Percentiles rank a stretch among this genome's conserved stretches.
Evolutionary conservation across 1,140 invertebrate species (phyloP).

Genomic region (Holotrichia oblita): DNA sequence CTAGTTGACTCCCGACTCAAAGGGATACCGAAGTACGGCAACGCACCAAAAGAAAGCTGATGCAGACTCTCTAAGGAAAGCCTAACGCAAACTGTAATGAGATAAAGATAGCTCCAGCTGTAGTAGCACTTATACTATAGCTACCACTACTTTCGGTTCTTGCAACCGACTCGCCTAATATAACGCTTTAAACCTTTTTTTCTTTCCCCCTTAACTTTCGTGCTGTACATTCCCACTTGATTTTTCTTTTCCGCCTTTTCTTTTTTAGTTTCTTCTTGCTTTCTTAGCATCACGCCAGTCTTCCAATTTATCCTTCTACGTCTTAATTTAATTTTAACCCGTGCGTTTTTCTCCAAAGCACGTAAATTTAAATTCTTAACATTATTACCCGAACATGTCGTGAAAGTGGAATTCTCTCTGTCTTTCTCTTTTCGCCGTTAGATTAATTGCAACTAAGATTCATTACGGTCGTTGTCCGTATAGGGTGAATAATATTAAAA

Average conservation of each 20-base stretch:
- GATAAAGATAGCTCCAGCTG: constrained; percentile 30
- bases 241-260: not conserved
- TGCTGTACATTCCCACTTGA: not conserved
- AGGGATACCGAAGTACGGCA: not conserved
- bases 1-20: constrained; percentile 32
- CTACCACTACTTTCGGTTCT: not conserved
- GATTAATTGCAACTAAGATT: constrained; percentile 17
- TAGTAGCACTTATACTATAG: not conserved
- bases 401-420: constrained; percentile 10
- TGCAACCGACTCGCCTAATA: constrained; percentile 17
- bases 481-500: not conserved
- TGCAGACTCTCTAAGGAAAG: constrained; percentile 27
- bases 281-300: not conserved
- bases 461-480: not conserved
- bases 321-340: constrained; percentile 31
- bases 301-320: constrained; percentile 18
- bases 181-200: constrained; percentile 18
- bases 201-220: not conserved
- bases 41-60: constrained; percentile 28
- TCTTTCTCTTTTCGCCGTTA: not conserved
- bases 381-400: constrained; percentile 7
- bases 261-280: not conserved
- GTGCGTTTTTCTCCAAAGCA: constrained; percentile 1
- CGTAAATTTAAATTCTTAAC: constrained; percentile 33
- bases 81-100: constrained; percentile 25